Evolutionary conservation across 1,140 invertebrate genomes (phyloP).

Genomic region (Grapholita molesta): DNA sequence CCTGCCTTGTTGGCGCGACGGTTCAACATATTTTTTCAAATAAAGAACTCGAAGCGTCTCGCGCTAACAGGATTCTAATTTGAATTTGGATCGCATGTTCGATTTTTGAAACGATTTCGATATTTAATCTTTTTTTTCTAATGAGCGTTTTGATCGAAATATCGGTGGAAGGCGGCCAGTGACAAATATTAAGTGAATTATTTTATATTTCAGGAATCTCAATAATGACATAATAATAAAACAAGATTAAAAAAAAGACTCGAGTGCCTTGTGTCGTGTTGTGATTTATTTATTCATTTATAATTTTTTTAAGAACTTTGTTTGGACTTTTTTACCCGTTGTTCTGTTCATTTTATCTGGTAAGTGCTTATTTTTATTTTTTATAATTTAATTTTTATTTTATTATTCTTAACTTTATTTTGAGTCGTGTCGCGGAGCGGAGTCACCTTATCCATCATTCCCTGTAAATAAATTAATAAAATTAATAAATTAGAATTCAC

Average conservation of each 20-base stretch:
- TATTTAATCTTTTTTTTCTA: constrained; percentile 33
- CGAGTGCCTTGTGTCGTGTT: constrained; percentile 71
- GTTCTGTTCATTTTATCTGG: constrained; percentile 59
- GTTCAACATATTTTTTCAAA: constrained; percentile 67
- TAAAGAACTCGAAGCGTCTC: constrained; percentile 51
- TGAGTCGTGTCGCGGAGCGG: background rate
- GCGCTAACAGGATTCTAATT: constrained; percentile 57
- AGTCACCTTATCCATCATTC: background rate
- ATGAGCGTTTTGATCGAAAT: constrained; percentile 52
- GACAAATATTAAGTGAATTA: background rate
- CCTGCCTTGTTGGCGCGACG: constrained; percentile 56
- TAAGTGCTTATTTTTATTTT: constrained; percentile 57
- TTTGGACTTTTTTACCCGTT: constrained; percentile 65
- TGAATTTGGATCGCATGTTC: constrained; percentile 44
- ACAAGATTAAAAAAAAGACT: constrained; percentile 53
- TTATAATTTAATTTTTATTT: constrained; percentile 28
- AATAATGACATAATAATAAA: constrained; percentile 34
- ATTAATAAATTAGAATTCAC: background rate
- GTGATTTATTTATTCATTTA: constrained; percentile 55
- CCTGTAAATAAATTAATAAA: background rate
- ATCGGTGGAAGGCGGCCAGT: constrained; percentile 40
- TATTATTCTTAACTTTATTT: constrained; percentile 25
- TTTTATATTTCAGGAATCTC: constrained; percentile 6
- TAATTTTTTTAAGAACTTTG: constrained; percentile 45
- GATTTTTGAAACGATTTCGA: constrained; percentile 28